Evolutionary conservation across 2,113 vertebrate species (phyloP).

Genomic region (Oreochromis niloticus): DNA sequence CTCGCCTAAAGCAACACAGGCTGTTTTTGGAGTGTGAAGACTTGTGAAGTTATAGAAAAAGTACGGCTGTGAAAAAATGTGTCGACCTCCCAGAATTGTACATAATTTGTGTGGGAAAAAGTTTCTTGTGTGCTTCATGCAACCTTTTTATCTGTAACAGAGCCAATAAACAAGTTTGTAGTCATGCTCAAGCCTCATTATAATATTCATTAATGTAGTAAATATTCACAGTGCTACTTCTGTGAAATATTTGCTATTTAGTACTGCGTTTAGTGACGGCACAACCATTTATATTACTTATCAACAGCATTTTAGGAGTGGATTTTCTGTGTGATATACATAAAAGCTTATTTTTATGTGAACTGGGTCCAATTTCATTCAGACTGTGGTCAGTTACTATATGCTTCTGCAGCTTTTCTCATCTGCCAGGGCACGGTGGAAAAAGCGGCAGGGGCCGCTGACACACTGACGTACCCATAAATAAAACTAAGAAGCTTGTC

Average conservation of each 20-base stretch:
- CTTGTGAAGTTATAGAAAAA: background rate
- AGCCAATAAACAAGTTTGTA: background rate
- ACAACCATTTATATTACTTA: background rate
- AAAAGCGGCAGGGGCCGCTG: background rate
- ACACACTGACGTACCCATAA: constrained; percentile 43
- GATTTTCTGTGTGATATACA: background rate
- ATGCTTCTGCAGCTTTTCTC: background rate
- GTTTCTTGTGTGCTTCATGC: background rate
- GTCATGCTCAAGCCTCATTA: background rate
- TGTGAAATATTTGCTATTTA: background rate
- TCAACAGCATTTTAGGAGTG: background rate
- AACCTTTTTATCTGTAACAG: background rate
- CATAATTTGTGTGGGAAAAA: background rate
- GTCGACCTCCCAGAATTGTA: background rate
- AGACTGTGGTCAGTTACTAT: rapidly evolving
- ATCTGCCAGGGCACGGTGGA: background rate
- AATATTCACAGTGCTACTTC: background rate
- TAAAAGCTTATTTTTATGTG: background rate
- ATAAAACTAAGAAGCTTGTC: constrained; percentile 63
- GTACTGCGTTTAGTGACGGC: rapidly evolving
- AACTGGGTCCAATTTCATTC: background rate
- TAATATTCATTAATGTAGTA: background rate
- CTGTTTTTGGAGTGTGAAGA: background rate
- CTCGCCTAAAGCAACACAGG: background rate
- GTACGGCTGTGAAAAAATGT: background rate